Percentiles rank a stretch among this genome's conserved stretches.
phyloP scores from a whole-genome alignment of 2,888 invertebrate genomes.

The Apodemia hepburni region DNA sequence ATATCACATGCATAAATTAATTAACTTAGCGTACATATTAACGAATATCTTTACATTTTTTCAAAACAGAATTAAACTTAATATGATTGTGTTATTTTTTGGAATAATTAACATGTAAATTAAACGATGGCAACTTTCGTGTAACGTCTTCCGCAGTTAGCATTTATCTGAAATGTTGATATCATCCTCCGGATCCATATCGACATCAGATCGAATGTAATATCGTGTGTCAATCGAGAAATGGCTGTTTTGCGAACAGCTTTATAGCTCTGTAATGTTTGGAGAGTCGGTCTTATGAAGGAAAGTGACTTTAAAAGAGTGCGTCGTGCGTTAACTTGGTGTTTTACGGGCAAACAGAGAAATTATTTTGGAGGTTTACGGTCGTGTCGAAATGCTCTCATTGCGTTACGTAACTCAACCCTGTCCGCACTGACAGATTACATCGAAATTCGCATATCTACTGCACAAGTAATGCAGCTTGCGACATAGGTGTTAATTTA shows the following conservation, averaged over 20 bases:
- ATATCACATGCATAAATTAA: too few relatives aligned
- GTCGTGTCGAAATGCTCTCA: constrained; percentile 56
- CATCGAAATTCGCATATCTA: constrained; percentile 30
- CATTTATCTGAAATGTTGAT: not conserved
- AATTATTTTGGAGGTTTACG: constrained; percentile 67
- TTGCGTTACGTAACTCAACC: constrained; percentile 52
- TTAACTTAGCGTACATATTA: too few relatives aligned
- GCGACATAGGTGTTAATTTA: constrained; percentile 2
- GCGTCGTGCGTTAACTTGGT: constrained; percentile 53
- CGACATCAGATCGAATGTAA: not conserved
- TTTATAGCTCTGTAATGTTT: constrained; percentile 55
- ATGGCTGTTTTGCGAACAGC: constrained; percentile 36
- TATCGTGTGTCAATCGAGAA: constrained; percentile 8
- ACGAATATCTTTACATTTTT: not conserved
- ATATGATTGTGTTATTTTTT: not conserved
- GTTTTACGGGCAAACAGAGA: constrained; percentile 54
- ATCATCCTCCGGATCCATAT: not conserved
- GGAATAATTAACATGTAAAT: constrained; percentile 1
- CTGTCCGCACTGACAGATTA: constrained; percentile 35
- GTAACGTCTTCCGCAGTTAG: not conserved
- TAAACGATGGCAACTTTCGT: constrained; percentile 3
- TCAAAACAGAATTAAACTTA: not conserved
- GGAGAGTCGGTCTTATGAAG: constrained; percentile 40
- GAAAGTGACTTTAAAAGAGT: constrained; percentile 46
- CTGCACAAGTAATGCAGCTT: constrained; percentile 16